Evolutionary conservation across 2,888 invertebrate genomes (phyloP), one percentile per base, ranked within the genome.

Genomic region (Himalopsyche kuldschensis): DNA sequence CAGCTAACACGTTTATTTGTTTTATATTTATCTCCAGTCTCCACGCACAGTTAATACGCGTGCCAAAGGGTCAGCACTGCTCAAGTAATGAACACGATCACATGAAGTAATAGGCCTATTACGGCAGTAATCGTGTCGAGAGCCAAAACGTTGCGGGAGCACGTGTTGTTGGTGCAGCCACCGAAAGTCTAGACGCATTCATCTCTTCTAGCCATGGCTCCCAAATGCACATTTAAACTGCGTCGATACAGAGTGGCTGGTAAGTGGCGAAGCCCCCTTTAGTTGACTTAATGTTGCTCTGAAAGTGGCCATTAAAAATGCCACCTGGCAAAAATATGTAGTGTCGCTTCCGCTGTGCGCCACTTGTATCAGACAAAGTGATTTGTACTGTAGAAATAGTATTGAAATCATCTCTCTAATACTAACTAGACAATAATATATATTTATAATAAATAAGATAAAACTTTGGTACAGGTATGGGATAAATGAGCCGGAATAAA

Each of bases 161-260:
- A 76, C 32, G 41, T 32, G 35, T 41, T 31, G 75, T 76, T n/a
- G 24, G 32, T 76, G 41, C 35, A 24, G 10, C 76, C 76, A 41
- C 32, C 76, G n/a, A 41, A 41, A 20, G 82, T 82, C 82, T 82
- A 82, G 82, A 82, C 82, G 78, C 82, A 82, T 82, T 78, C 78
- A 82, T 82, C 78, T 78, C 75, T 31, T 20, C 81, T 17, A 46
- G 31, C 32, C 31, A 41, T 55, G 69, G 11, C 30, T 69, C 11
- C 69, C 27, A 69, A 69, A 10, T 69, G 20, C 30, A 27, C 69
- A 69, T 69, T 69, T 11, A 69, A n/a, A 30, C 27, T 69, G 30
- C 69, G 30, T 27, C 69, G 6, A 55, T 55, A 55, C 55, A 55
- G 55, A 55, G 20, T 55, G 55, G n/a, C 20, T 20, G 20, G n/a